Evolutionary conservation across 2,113 vertebrate genomes (phyloP), one percentile per base, ranked within the genome.

Genomic region (Laterallus jamaicensis): DNA sequence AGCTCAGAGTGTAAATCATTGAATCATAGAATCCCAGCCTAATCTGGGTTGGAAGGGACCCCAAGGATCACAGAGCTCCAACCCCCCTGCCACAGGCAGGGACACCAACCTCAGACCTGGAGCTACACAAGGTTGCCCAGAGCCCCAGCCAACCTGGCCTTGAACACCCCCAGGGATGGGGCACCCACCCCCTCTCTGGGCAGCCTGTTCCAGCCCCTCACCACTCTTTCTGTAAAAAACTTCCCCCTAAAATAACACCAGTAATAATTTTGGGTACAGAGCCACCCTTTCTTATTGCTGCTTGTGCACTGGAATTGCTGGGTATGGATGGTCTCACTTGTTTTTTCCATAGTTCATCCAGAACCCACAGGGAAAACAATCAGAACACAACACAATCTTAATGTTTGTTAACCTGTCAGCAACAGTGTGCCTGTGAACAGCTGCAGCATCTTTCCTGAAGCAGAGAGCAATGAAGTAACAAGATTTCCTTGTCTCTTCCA

Each of bases 381-480:
- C 39, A 80, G 67, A 82, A 69, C 19, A 59, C 64, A 83, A 58
- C 25, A 50, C 50, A 59, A 3, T 28, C 81, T 91, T 86, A 68
- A 37, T 2, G 3, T 54, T 42, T 79, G 24, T n/a, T 62, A 66
- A 87, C 69, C 66, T 91, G n/a, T 52, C 29, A 75, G 83, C 68
- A 88, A 68, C 73, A 81, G 10, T 64, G 82, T 58, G 26, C 77
- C 79, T 92, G 40, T 12, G 54, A 92, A 91, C 89, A 95, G 86
- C 95, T 96, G 95, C 92, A 93, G 95, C 55, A 0, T 31, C 82
- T 69, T 17, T 90, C 63, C 82, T 83, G 75, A 93, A 82, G 82
- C 40, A 93, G 40, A 88, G 6, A 52, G 49, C 49, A 93, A 68
- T 11, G 11, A 89, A 83, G 28, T 16, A 32, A 58, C 52, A 78